Base-by-base conservation (phyloP, 2,888 invertebrate species). In the Pammene fasciana region DNA sequence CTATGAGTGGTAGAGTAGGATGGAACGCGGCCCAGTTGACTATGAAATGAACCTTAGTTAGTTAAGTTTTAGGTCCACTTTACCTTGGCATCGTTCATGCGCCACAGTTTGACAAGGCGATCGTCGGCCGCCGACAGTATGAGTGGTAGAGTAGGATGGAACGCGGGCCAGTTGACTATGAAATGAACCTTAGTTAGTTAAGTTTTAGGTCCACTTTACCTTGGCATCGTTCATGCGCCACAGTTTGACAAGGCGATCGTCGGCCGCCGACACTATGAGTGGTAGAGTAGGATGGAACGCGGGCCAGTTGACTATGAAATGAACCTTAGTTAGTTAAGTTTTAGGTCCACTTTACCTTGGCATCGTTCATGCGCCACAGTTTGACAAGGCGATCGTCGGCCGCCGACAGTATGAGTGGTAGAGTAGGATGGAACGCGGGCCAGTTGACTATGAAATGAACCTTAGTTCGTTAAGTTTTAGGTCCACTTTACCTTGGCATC, bases 311-410 rank as follows among this genome's bases (percentile, higher is more conserved):
- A 38, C 13, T n/a, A 13, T 6, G n/a, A n/a, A n/a, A n/a, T n/a
- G n/a, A 5, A 48, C 46, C 14, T 16, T 9, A 16, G 0, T 4
- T 1, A 10, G 2, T 10, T 9, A 10, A 13, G 5, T 6, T 50
- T 18, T 0, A 50, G 18, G 50, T 26, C 11, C 16, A 48, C 16
- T 43, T 71, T 81, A 94, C 94, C 93, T 97, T 97, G n/a, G 97
- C 95, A 87, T 99, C 99, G 83, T 99, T 99, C 98, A 99, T 99
- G 73, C 99, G 94, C 99, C 99, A 99, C 76, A 99, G 99, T 83
- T 98, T 99, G 98, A 99, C 99, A 73, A n/a, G 99, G 94, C 99
- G 94, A 89, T 99, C 99, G 85, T 99, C 99, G n/a, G 99, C 99
- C 0, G 99, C 99, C 0, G 99, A 99, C 0, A 97, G 98, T 75